phyloP scores from a whole-genome alignment of 1,140 invertebrate genomes.

The Cotesia glomerata region DNA sequence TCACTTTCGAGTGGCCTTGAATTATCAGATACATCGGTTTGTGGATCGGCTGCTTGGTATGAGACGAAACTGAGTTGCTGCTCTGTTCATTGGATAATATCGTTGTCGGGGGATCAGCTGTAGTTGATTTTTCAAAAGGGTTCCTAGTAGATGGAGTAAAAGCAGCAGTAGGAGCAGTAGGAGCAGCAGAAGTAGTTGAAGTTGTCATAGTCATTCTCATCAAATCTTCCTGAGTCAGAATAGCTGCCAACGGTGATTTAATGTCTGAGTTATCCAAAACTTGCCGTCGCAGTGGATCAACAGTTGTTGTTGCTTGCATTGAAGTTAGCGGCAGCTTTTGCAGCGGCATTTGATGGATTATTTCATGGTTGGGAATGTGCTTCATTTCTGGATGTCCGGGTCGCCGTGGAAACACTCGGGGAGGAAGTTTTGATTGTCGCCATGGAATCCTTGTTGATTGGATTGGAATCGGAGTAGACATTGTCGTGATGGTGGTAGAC shows the following conservation, averaged over 20 bases:
- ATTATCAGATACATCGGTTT: conserved; percentile 80
- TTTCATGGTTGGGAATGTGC: neutral
- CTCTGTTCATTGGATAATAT: conserved; percentile 54
- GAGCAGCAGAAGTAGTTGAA: too few relatives aligned
- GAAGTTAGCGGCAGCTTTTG: neutral
- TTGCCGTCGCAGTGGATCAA: too few relatives aligned
- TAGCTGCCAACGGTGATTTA: conserved; percentile 22
- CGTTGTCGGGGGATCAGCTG: conserved; percentile 6
- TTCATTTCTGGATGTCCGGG: neutral
- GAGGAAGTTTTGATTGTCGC: neutral
- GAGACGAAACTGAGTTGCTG: conserved; percentile 67
- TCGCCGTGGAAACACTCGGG: neutral
- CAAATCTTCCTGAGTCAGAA: conserved; percentile 25
- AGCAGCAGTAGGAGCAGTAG: neutral
- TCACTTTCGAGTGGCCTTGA: conserved; percentile 82
- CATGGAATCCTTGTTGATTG: neutral
- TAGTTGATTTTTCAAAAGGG: conserved; percentile 54
- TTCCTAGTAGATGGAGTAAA: conserved; percentile 55
- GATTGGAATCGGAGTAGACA: neutral
- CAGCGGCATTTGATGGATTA: neutral
- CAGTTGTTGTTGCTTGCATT: too few relatives aligned
- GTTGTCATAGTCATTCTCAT: too few relatives aligned
- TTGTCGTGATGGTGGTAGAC: neutral
- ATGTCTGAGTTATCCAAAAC: too few relatives aligned
- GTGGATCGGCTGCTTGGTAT: conserved; percentile 69